phyloP scores from a whole-genome alignment of 2,888 invertebrate genomes.

The Villa cingulata region DNA sequence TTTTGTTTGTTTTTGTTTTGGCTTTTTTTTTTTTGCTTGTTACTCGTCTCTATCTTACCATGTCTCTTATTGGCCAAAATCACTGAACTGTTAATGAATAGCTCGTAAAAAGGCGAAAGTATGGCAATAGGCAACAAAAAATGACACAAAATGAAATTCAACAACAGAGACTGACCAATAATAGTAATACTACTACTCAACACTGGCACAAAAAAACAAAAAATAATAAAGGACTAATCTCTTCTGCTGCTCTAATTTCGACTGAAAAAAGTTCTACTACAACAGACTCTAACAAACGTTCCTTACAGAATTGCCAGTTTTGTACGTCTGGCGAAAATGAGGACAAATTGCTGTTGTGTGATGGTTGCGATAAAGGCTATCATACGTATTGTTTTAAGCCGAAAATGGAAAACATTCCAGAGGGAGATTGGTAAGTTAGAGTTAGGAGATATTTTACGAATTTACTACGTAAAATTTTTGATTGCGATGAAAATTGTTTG shows the following conservation, averaged over 20 bases:
- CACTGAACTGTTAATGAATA: neutral
- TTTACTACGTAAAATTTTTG: too few species aligned
- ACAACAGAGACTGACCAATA: neutral
- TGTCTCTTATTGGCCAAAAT: neutral
- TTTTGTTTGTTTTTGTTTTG: too few species aligned
- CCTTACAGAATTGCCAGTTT: conserved; percentile 86
- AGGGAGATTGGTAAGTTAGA: conserved; percentile 86
- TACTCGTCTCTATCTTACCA: conserved; percentile 4
- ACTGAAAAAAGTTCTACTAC: conserved; percentile 2
- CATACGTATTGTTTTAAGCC: conserved; percentile 99
- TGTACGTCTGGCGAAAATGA: conserved; percentile 94
- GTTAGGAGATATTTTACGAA: too few species aligned
- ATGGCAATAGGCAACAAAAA: neutral
- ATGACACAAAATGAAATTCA: neutral
- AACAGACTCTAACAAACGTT: conserved; percentile 15
- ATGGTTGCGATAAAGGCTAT: conserved; percentile 96
- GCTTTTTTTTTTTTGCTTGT: too few species aligned
- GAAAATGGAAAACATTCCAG: conserved; percentile 89
- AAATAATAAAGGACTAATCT: neutral
- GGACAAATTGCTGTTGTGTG: conserved; percentile 85
- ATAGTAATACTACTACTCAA: neutral
- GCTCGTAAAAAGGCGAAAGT: conserved; percentile 2
- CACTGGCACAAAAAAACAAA: neutral
- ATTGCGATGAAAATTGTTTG: too few species aligned
- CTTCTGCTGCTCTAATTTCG: neutral